Evolutionary conservation across 2,113 vertebrate species (phyloP).

Genomic region (pig (Sus scrofa)): T2T-Sscrofa CM000827.6:110212501-110213000

Average conservation of each 20-base stretch:
- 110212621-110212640: neutral
- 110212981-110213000: no score
- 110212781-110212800: fast-evolving
- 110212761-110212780: fast-evolving
- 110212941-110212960: neutral
- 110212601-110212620: no score
- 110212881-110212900: neutral
- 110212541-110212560: neutral
- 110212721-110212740: neutral
- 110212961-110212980: neutral
- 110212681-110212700: neutral
- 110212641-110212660: neutral
- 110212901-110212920: no score
- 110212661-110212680: neutral
- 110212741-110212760: neutral
- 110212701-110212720: fast-evolving
- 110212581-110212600: no score
- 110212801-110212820: fast-evolving
- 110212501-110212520: neutral
- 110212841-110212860: no score
- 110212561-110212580: fast-evolving
- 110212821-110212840: neutral
- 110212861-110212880: fast-evolving
- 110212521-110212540: no score
- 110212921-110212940: neutral